Evolutionary conservation across 2,888 invertebrate genomes (phyloP), one percentile per base, ranked within the genome.

Genomic region (Rhagophthalmus giganteus): DNA sequence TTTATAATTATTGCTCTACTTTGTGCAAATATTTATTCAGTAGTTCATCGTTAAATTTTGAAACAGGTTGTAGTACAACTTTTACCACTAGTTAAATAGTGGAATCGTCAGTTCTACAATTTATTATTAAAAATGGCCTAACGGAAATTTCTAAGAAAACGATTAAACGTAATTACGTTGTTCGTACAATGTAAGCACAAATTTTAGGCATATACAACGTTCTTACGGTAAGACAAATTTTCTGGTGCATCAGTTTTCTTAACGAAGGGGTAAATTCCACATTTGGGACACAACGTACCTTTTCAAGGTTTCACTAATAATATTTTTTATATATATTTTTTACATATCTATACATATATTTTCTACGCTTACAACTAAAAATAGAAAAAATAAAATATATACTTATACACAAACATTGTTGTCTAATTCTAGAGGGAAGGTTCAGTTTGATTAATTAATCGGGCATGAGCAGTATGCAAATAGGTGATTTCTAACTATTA

Each of bases 351-450:
- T 47, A 47, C 47, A 47, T 26, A 13, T 26, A 12, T 47, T 39
- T n/a, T 16, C 28, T 44, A 16, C 41, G 49, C 49, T 49, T 41
- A 41, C 11, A 49, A 49, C 40, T 33, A 40, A 49, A 49, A 49
- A 49, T 49, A 49, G 35, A 41, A 49, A 49, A 41, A 49, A 49
- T 41, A 49, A 49, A 49, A 49, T 49, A 47, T 47, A 31, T 47
- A 47, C 47, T 47, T 47, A 47, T 47, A 16, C 40, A 47, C 47
- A 47, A 47, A 47, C 47, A 39, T 40, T 47, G 33, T 30, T 32
- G 39, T 39, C 9, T 37, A 20, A 20, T 20, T 20, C 20, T 20
- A 20, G 7, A 20, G 20, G 20, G 20, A 20, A 20, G 3, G 20
- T 20, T 20, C 7, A 20, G 20, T 3, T 20, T 37, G 7, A 20